Evolutionary conservation across 2,797 vertebrate species (phyloP), one percentile per base, ranked within the genome.

Genomic region (Rhinophrynus dorsalis): DNA sequence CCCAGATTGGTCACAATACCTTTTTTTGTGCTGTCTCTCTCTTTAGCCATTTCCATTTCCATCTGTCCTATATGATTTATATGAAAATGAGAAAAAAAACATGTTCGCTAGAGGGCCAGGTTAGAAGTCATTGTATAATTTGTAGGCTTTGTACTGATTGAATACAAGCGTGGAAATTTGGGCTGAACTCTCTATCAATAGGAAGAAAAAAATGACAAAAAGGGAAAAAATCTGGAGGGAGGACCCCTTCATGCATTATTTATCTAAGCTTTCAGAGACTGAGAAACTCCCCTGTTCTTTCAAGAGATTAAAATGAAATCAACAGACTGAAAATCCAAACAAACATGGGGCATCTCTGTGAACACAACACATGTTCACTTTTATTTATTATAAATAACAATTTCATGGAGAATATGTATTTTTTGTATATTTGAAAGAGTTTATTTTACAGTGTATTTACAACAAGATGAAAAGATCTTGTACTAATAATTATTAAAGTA

Each of bases 371-470:
- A 82, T 84, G 86, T 84, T 88, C 82, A 78, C 80, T 74, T 87
- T 88, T 91, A 92, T 92, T 92, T 92, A 91, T 92, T 92, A 85
- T 85, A 87, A 90, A 89, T 82, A 82, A 84, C 83, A 55, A 73
- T 85, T 88, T 90, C 86, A 82, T 80, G 83, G 84, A 83, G 85
- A 85, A 80, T 74, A 88, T 88, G 84, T 90, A 89, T 90, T 89
- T 88, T 83, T 77, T 86, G 84, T 91, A 90, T 89, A 90, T 90
- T 86, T 85, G 71, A 89, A 85, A 91, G 90, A 92, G 89, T 91
- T 84, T 92, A 92, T 92, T 90, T 83, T 89, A 88, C 87, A 89
- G 89, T 86, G 89, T 89, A 89, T 91, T 90, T 86, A 86, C 88
- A 18, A 66, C 71, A 66, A 79, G 75, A 79, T 76, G 82, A 74